Conservation (phyloP, 2,797 vertebrate genomes). For the Anguilla megastoma region DNA sequence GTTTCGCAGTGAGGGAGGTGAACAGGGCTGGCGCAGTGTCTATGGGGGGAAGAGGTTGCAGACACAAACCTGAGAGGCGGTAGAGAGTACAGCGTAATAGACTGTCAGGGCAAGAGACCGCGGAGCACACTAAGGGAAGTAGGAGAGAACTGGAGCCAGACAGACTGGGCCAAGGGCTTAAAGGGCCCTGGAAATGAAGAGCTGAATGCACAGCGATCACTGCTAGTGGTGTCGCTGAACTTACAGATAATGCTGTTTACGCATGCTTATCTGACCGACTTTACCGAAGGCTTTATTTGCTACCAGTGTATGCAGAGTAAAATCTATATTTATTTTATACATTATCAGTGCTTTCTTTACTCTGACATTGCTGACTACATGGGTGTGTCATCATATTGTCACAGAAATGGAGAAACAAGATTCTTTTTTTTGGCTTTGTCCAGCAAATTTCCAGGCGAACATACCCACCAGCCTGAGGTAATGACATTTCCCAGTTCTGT, state of each 20-base stretch:
- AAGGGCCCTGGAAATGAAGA: background rate
- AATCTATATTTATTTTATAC: background rate
- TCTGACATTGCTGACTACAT: background rate
- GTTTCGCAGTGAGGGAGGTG: background rate
- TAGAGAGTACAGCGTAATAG: constrained; percentile 2
- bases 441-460: background rate
- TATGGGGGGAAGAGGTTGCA: background rate
- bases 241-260: background rate
- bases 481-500: background rate
- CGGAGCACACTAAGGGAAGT: background rate
- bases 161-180: background rate
- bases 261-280: background rate
- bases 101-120: background rate
- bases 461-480: background rate
- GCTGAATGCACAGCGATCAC: background rate
- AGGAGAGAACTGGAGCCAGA: background rate
- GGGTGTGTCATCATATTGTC: background rate
- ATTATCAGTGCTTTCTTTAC: constrained; percentile 21
- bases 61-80: background rate
- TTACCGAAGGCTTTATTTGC: background rate
- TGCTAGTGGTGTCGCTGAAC: background rate
- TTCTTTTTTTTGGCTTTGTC: background rate
- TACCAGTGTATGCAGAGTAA: background rate
- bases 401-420: background rate
- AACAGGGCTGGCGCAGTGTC: background rate